Evolutionary conservation across 2,888 invertebrate species (phyloP), one percentile per base, ranked within the genome.

Genomic region (Lottia gigantea): DNA sequence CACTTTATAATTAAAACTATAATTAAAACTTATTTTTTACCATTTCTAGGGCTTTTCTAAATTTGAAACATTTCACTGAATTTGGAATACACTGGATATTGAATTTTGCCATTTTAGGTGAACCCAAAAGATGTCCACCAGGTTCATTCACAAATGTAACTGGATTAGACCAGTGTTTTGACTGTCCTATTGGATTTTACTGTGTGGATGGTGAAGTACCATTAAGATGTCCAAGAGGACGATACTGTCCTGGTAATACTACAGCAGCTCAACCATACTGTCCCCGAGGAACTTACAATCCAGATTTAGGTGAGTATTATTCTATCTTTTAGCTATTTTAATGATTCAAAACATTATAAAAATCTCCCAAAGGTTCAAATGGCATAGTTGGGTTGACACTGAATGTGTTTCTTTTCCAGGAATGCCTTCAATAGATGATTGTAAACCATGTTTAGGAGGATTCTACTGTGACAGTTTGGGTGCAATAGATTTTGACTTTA

Each of bases 171-270:
- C 62, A 73, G 46, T 84, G 84, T 74, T 80, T 77, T 65, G 76
- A 74, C 68, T 87, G 87, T 76, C 85, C 86, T 12, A 73, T 83
- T 16, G 86, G 87, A 4, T 87, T 71, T 74, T 87, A 84, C 77
- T 87, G 87, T 72, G 79, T 78, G 8, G 83, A 83, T 68, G 84
- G 84, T 40, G 83, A 78, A 63, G 69, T 77, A 67, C 81, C 83
- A 0, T 68, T 79, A 64, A 76, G 74, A 14, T 87, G 86, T 77
- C 80, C 83, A 6, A 74, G 78, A 49, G 87, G 87, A 1, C 80
- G 79, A 16, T 87, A 87, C 74, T 87, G 87, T 71, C 87, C 87
- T 12, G 85, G 79, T 16, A 86, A 86, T 72, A 87, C 85, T 49
- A 83, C 84, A 4, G 78, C 78, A 11, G 78, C 77, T 49, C 80